Conservation (phyloP, 2,888 invertebrate species). For the Entomobrya multifasciata region DNA sequence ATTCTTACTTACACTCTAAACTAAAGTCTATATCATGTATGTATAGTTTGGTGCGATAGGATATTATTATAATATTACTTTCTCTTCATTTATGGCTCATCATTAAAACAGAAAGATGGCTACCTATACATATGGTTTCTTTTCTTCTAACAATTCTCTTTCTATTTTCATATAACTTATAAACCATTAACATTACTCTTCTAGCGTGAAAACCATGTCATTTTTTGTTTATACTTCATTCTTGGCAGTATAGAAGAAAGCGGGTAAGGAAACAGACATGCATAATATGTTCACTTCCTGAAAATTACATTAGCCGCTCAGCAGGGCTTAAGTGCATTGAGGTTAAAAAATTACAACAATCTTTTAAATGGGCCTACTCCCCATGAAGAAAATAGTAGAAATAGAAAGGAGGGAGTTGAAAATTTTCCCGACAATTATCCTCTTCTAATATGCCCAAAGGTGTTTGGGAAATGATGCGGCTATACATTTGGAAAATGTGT, state of each 20-base stretch:
- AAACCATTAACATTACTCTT: neutral
- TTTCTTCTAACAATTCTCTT: neutral
- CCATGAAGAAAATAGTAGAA: constrained; percentile 24
- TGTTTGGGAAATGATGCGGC: constrained; percentile 59
- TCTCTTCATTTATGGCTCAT: no score
- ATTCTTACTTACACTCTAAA: no score
- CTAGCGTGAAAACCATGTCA: neutral
- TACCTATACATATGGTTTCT: neutral
- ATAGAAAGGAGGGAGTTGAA: neutral
- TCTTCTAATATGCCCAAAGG: constrained; percentile 66
- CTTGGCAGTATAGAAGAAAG: neutral
- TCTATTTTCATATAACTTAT: neutral
- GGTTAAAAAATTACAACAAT: constrained; percentile 67
- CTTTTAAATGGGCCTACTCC: constrained; percentile 52
- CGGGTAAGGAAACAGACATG: neutral
- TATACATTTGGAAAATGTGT: constrained; percentile 24
- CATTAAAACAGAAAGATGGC: neutral
- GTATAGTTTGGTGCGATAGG: no score
- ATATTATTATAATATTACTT: no score
- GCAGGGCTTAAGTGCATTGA: constrained; percentile 63
- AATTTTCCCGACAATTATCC: constrained; percentile 63
- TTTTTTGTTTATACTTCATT: neutral
- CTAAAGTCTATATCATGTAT: no score
- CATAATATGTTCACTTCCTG: constrained; percentile 34
- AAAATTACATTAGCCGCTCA: constrained; percentile 62